These are phyloP conservation scores for Rhadina sibilatrix DNA, from an alignment of 2,113 vertebrate species.

Conservation along the genomic window DNA sequence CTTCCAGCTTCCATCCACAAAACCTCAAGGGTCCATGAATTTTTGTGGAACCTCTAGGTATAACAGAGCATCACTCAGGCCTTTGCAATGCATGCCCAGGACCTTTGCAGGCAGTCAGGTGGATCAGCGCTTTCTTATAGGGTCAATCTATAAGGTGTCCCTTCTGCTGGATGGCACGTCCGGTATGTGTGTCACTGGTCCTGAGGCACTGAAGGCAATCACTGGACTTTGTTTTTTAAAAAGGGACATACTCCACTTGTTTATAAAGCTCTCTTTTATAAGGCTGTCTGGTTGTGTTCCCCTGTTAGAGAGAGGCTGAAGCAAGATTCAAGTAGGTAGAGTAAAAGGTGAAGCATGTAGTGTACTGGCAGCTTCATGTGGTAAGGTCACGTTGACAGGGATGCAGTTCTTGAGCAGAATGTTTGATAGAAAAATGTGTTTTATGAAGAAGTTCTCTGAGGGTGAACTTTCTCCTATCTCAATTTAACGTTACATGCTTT, in stretches of 20 bases:
- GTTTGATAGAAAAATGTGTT: neutral
- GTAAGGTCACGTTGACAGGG: neutral
- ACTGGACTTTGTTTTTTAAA: slow-evolving; percentile 53
- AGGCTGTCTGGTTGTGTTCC: slow-evolving; percentile 68
- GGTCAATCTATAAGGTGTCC: slow-evolving; percentile 36
- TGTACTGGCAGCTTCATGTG: neutral
- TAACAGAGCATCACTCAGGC: neutral
- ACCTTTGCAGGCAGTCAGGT: slow-evolving; percentile 15
- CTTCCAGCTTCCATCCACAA: slow-evolving; percentile 66
- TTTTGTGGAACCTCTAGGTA: neutral
- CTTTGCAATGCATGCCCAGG: slow-evolving; percentile 51
- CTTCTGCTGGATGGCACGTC: slow-evolving; percentile 41
- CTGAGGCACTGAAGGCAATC: slow-evolving; percentile 50
- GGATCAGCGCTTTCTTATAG: neutral
- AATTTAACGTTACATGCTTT: neutral
- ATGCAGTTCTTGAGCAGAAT: neutral
- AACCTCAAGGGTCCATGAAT: slow-evolving; percentile 23
- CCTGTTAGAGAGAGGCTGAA: slow-evolving; percentile 55
- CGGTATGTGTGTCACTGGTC: slow-evolving; percentile 15
- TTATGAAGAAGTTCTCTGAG: neutral
- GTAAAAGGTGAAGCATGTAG: neutral
- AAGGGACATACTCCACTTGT: slow-evolving; percentile 81
- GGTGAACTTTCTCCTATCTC: neutral
- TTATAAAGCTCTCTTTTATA: slow-evolving; percentile 85
- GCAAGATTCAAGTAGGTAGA: slow-evolving; percentile 32